These are phyloP conservation scores for Odontamblyopus rebecca DNA, from an alignment of 2,797 vertebrate species.

Conservation along the genomic window DNA sequence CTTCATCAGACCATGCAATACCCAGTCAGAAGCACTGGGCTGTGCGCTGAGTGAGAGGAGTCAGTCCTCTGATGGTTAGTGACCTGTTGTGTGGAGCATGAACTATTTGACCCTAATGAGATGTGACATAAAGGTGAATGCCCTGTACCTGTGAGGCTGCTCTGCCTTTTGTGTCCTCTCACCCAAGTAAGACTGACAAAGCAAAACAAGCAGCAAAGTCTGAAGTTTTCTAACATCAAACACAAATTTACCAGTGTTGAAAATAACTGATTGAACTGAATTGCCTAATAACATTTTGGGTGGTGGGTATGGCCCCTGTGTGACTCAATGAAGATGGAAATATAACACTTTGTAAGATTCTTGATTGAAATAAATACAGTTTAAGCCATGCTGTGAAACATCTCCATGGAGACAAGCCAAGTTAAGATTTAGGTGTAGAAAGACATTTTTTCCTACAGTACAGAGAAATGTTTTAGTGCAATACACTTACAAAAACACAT, in stretches of 20 bases:
- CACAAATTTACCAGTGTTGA: not conserved
- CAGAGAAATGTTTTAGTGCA: too few species aligned
- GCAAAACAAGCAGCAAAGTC: constrained; percentile 19
- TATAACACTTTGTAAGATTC: too few species aligned
- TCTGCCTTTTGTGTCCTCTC: constrained; percentile 51
- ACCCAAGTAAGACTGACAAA: constrained; percentile 32
- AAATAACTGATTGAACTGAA: too few species aligned
- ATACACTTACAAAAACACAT: too few species aligned
- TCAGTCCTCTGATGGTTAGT: constrained; percentile 42
- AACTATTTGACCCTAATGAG: constrained; percentile 39
- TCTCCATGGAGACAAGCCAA: too few species aligned
- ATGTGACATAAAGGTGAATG: constrained; percentile 70
- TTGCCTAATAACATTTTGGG: too few species aligned
- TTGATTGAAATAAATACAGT: too few species aligned
- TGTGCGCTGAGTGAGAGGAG: constrained; percentile 21
- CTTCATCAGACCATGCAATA: constrained; percentile 1
- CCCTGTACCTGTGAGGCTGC: constrained; percentile 50
- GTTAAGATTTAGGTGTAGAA: too few species aligned
- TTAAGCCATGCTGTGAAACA: too few species aligned
- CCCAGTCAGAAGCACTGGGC: constrained; percentile 7
- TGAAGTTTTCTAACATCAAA: constrained; percentile 1
- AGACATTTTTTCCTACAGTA: too few species aligned
- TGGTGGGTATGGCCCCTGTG: too few species aligned
- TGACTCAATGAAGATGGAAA: too few species aligned
- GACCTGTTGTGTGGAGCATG: constrained; percentile 38